Base-by-base conservation (phyloP, 2,113 vertebrate species). In the Rana temporaria region DNA sequence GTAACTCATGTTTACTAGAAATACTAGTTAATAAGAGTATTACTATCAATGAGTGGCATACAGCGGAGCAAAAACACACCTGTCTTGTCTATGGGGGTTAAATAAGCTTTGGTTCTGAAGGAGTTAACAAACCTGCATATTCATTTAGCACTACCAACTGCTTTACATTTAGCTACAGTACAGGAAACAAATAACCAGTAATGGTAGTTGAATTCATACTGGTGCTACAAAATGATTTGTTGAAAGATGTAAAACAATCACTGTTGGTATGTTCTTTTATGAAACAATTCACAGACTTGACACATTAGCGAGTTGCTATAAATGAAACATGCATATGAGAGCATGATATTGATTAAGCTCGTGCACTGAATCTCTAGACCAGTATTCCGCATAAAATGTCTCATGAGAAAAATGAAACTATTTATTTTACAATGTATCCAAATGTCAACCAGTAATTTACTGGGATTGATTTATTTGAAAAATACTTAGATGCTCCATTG, bases 371-470 rank as follows among this genome's bases (percentile, higher is more conserved):
- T 30, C 63, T 52, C 42, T 42, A 60, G 71, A 12, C 71, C 64
- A 68, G 60, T 68, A 83, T 73, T 20, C 38, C 57, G 64, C 32
- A 71, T 74, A 52, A 17, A 82, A 74, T 68, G 63, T 67, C 63
- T 76, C 81, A 76, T 75, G 71, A 68, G 71, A 56, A 83, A 75
- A 83, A 83, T 63, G 30, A 67, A 76, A 68, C 81, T 68, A 73
- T 81, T 81, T 60, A 76, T 17, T 22, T 18, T 80, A 38, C 20
- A 84, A 53, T 73, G 68, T 74, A 38, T 75, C 20, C 32, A 77
- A 63, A 57, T 83, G 55, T 78, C 56, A 65, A 7, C 2, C 34
- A 30, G 20, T 55, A 76, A 70, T 71, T 76, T 42, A 65, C 34
- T 63, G 42, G 19, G 4, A 71, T 70, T 69, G 67, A 59, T 64